Conservation (phyloP, 1,140 invertebrate genomes). For the Lutraria rhynchaena region DNA sequence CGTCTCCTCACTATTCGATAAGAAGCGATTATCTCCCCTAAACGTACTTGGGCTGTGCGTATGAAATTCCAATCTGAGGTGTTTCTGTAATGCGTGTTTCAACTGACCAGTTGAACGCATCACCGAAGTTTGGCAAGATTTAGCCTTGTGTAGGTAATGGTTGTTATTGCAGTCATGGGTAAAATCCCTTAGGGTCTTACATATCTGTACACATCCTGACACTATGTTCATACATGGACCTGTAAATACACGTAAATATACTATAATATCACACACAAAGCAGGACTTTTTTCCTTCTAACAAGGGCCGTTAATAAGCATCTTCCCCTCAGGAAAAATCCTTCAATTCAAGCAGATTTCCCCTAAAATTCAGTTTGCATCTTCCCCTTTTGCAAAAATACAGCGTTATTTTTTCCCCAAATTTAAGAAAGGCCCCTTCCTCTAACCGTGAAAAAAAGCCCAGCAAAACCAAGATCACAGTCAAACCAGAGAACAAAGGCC, state of each 20-base stretch:
- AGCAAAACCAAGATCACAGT: too few relatives aligned
- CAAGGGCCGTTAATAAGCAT: too few relatives aligned
- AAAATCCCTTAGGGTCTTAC: conserved; percentile 59
- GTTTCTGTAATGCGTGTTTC: conserved; percentile 41
- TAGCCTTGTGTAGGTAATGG: conserved; percentile 38
- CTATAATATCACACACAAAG: too few relatives aligned
- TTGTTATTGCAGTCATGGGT: conserved; percentile 60
- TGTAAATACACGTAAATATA: conserved; percentile 55
- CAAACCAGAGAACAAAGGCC: too few relatives aligned
- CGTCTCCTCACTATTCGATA: not conserved
- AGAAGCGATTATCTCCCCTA: conserved; percentile 21
- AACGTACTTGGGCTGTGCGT: not conserved
- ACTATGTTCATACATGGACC: conserved; percentile 68
- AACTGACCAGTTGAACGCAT: conserved; percentile 35
- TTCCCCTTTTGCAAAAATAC: too few relatives aligned
- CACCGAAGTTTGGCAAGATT: conserved; percentile 41
- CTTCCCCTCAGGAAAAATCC: too few relatives aligned
- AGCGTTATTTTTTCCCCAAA: too few relatives aligned
- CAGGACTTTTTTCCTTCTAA: too few relatives aligned
- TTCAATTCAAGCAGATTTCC: too few relatives aligned
- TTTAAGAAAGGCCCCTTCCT: too few relatives aligned
- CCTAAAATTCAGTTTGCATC: too few relatives aligned
- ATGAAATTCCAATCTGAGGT: conserved; percentile 52
- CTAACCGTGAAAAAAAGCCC: too few relatives aligned
- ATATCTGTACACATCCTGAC: conserved; percentile 67